A percentile compares a stretch with the other conserved stretches of the same genome.
Conservation (phyloP, 2,797 vertebrate genomes). For the Gymnothorax reevesii region DNA sequence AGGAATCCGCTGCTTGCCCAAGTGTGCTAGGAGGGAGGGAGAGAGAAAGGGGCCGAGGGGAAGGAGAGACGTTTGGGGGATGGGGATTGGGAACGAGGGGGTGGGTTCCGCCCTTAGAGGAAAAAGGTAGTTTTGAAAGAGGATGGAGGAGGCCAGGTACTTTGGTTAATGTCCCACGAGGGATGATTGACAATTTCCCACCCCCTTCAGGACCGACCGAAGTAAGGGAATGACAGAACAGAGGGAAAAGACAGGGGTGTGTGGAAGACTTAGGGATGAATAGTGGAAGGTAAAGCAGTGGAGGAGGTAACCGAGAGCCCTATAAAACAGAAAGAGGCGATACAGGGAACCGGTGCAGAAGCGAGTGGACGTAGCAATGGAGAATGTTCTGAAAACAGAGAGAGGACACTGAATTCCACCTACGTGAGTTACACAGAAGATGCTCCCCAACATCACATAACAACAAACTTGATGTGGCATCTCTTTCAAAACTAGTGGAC, state of each 20-base stretch:
- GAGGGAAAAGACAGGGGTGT: neutral
- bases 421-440: neutral
- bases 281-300: slow-evolving; percentile 28
- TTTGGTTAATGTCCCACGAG: neutral
- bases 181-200: neutral
- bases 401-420: neutral
- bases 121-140: neutral
- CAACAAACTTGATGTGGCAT: slow-evolving; percentile 15
- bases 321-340: slow-evolving; percentile 23
- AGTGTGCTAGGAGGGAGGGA: slow-evolving; percentile 48
- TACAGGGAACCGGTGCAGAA: neutral
- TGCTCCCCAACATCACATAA: slow-evolving; percentile 5
- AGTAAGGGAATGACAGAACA: slow-evolving; percentile 28
- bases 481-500: neutral
- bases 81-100: neutral
- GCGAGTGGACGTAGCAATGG: neutral
- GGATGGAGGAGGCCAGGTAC: neutral
- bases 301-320: slow-evolving; percentile 31
- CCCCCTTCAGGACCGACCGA: too few species aligned
- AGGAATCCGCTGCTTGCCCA: slow-evolving; percentile 92
- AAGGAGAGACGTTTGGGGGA: slow-evolving; percentile 26
- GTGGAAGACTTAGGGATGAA: slow-evolving; percentile 15
- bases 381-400: neutral
- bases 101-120: neutral
- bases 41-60: neutral